Percentiles rank a stretch among this genome's conserved stretches.
These are phyloP conservation scores for Erpobdella octoculata DNA, from an alignment of 2,888 invertebrate species.

Conservation along the genomic window DNA sequence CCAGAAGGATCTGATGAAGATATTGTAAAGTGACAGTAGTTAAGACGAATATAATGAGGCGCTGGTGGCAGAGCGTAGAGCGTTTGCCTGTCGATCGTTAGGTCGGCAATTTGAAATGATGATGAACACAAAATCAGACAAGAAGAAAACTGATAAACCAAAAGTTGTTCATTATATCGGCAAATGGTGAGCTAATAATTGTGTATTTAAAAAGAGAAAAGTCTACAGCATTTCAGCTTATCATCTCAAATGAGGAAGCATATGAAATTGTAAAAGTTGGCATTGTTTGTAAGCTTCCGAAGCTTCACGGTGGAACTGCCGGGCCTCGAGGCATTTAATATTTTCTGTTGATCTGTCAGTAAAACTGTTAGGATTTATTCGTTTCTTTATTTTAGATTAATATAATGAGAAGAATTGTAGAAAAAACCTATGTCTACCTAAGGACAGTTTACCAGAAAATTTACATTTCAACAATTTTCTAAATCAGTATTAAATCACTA, in stretches of 20 bases:
- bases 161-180: neutral
- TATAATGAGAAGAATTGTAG: slow-evolving; percentile 1
- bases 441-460: neutral
- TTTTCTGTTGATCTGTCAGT: slow-evolving; percentile 1
- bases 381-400: neutral
- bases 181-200: neutral
- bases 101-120: neutral
- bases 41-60: neutral
- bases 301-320: slow-evolving; percentile 2
- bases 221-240: slow-evolving; percentile 1
- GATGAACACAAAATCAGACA: neutral
- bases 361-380: neutral
- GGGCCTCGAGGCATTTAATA: slow-evolving; percentile 2
- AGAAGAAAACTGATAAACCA: neutral
- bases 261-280: neutral
- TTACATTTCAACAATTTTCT: neutral
- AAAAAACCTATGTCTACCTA: neutral
- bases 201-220: neutral
- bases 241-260: neutral
- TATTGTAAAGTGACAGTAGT: neutral
- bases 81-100: no score
- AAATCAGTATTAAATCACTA: neutral
- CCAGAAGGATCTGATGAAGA: neutral
- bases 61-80: no score
- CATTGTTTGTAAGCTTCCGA: slow-evolving; percentile 1